Evolutionary conservation across 53 echinoderm and acorn worm genomes (phyloP), one percentile per base, ranked within the genome.

Genomic region (Actinopyga echinites): DNA sequence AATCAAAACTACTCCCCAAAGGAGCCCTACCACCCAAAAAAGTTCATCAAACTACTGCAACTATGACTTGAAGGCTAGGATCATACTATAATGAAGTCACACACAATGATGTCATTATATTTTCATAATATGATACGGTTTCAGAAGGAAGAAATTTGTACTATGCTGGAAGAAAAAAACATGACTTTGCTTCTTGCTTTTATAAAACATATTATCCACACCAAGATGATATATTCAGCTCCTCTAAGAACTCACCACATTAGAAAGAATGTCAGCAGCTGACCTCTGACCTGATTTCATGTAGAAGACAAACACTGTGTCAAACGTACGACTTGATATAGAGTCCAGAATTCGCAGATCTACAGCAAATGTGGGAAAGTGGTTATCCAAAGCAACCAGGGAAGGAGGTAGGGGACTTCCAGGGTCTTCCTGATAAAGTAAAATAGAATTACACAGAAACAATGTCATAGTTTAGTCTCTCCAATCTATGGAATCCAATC

Each of bases 281-380:
- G 79, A 87, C 33, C 88, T 92, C 90, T 97, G 97, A 57, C 97
- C 97, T 6, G 93, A 87, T 83, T 97, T 97, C 42, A 97, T 88
- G 49, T 97, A 97, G 79, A 96, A 97, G 77, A 97, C 79, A 62
- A 92, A 92, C 8, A 87, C 97, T 15, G 96, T 94, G 67, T 97
- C 97, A 85, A 91, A 93, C 13, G 93, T 97, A 25, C 97, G 88
- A 57, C 97, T 94, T 26, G 97, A 92, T 38, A 94, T 97, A 34
- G 92, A 82, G 73, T 97, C 97, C 26, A 97, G 85, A 13, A 88
- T 90, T 36, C 75, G 83, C 57, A 97, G 68, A 75, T 97, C 97
- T 38, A 67, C 75, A 26, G 83, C 58, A 79, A 97, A 97, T 40
- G 82, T 85, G 21, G 86, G 31, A 8, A 63, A 82, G 25, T 57